Base-by-base conservation (phyloP, 2,797 vertebrate species). In the Enteromius trimaculatus region DNA sequence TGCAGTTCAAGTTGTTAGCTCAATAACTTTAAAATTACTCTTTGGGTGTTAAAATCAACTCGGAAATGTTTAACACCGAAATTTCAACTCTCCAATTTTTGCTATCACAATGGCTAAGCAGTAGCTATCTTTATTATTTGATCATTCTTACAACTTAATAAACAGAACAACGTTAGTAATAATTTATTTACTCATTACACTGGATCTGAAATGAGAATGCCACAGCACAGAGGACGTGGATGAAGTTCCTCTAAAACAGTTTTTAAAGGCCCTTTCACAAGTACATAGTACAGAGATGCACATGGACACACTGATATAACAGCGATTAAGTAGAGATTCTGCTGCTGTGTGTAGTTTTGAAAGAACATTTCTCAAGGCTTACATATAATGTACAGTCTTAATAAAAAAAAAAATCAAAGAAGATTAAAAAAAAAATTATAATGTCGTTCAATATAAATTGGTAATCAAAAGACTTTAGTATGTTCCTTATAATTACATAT, bases 241-340 rank as follows among this genome's bases (percentile, higher is more conserved):
- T 95, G 92, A 94, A 95, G 94, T 94, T 96, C 94, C 94, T 96
- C 95, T 96, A 96, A 96, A 95, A 95, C 86, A 88, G 91, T 89
- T 94, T 94, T 95, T 95, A 97, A 99, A 99, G 97, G 98, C 98
- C 99, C 98, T 99, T 99, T 96, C 96, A 97, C 96, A 92, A 96
- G 95, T 97, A 96, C 97, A 96, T 96, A 95, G 95, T 95, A 96
- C 95, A 93, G 94, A 93, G 94, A 97, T 96, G 95, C 96, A 97
- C 95, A 95, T 88, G 88, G 92, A 96, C 95, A 96, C 95, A 92
- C 94, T 92, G 90, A 94, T 92, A 89, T 85, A 84, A 95, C 94
- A 93, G 95, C 95, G 94, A 94, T 94, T 94, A 94, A 93, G 93
- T 90, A 92, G 92, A 93, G 92, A 86, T 91, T 88, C 89, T 88